Evolutionary conservation across 30 jellyfish, hydroid and myxozoan species (phyloP).

Genomic region (Aurelia sp.): DNA sequence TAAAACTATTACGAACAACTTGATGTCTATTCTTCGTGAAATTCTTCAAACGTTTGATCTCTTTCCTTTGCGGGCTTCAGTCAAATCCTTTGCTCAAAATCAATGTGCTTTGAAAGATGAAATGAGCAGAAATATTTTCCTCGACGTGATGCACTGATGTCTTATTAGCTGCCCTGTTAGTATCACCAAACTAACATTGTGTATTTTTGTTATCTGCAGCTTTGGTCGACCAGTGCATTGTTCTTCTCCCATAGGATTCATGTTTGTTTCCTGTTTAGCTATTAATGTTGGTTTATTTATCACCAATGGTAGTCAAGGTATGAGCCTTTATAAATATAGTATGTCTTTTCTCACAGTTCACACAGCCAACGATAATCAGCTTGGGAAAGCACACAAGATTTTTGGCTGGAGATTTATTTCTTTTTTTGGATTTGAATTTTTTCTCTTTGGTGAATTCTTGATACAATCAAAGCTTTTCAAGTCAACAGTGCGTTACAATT

Average conservation of each 20-base stretch:
- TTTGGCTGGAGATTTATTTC: too few species aligned
- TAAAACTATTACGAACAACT: slow-evolving; percentile 1
- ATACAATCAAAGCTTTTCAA: too few species aligned
- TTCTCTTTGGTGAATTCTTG: too few species aligned
- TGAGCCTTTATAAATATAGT: too few species aligned
- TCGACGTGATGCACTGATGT: slow-evolving; percentile 13
- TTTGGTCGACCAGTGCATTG: slow-evolving; percentile 45
- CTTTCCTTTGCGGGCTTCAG: neutral
- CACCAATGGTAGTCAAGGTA: too few species aligned
- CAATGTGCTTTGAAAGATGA: slow-evolving; percentile 4
- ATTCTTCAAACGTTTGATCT: slow-evolving; percentile 22
- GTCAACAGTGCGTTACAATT: too few species aligned
- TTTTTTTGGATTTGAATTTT: too few species aligned
- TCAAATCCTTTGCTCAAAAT: neutral
- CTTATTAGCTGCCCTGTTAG: slow-evolving; percentile 25
- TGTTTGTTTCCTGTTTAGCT: slow-evolving; percentile 6
- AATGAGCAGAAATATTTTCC: slow-evolving; percentile 21
- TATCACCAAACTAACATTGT: slow-evolving; percentile 27
- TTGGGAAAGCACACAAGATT: too few species aligned
- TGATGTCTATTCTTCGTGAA: slow-evolving; percentile 8
- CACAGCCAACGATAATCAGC: too few species aligned
- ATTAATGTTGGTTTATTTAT: too few species aligned
- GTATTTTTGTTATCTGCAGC: slow-evolving; percentile 28
- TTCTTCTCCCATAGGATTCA: slow-evolving; percentile 23
- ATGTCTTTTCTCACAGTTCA: too few species aligned